Evolutionary conservation across 2,888 invertebrate genomes (phyloP), one percentile per base, ranked within the genome.

Genomic region (Lepas anatifera): DNA sequence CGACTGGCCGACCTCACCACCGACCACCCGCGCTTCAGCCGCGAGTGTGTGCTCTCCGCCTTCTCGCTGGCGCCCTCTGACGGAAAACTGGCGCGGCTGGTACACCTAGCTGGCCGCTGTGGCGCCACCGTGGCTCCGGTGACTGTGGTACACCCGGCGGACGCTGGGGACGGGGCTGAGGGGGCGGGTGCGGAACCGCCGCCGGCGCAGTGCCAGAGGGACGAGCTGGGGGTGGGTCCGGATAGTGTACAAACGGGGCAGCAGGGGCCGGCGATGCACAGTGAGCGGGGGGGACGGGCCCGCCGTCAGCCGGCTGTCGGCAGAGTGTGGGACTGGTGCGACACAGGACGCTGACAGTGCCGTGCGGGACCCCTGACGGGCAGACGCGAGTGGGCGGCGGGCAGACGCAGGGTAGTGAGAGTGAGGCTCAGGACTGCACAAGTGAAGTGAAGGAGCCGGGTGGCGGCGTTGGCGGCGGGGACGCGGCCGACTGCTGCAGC

Each of bases 41-140:
- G 86, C 74, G 90, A 90, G 80, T 89, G 89, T 76, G 80, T 86
- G 0, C 82, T 90, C 52, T 89, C 90, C 0, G 87, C 89, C 1
- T 90, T 90, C 81, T 88, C 88, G 66, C 81, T 90, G 68, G 85
- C 88, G 76, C 89, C 90, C 6, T 85, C 88, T 11, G 80, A 82
- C 46, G 79, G 80, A 18, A 85, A 86, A 79, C 84, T 85, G 76
- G 83, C 84, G 37, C 79, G 81, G 74, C 85, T 89, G 68, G 81
- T 83, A 74, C 81, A 81, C 39, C 78, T 84, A 72, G 85, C 85
- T 0, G 77, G 11, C 41, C n/a, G n/a, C n/a, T n/a, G n/a, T n/a
- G n/a, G n/a, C n/a, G n/a, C n/a, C n/a, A n/a, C n/a, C n/a, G n/a
- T n/a, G n/a, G n/a, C n/a, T n/a, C n/a, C n/a, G n/a, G n/a, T n/a